These are phyloP conservation scores for Menura novaehollandiae DNA, from an alignment of 2,113 vertebrate genomes.

Conservation along the genomic window DNA sequence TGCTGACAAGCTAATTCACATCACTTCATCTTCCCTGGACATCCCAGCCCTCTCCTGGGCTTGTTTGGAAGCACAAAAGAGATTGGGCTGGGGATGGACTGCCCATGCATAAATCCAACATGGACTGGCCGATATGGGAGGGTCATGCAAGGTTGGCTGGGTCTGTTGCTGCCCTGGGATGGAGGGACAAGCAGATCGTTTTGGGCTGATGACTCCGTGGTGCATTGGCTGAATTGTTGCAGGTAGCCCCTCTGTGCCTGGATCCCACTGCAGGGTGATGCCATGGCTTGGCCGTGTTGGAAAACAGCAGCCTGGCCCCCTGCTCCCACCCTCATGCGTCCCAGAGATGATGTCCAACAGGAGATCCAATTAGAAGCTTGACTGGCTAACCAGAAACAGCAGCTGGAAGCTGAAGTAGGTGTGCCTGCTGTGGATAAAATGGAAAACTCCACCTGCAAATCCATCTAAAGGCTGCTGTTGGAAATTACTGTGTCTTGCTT, in stretches of 20 bases:
- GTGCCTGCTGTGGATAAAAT: slow-evolving; percentile 11
- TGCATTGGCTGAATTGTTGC: background rate
- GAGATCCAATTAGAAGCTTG: slow-evolving; percentile 26
- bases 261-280: background rate
- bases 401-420: background rate
- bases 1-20: background rate
- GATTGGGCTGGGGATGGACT: background rate
- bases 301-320: background rate
- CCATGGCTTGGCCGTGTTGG: background rate
- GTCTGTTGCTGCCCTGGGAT: background rate
- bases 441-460: slow-evolving; percentile 2
- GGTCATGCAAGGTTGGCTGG: background rate
- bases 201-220: background rate
- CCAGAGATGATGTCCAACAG: slow-evolving; percentile 1
- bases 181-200: background rate
- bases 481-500: background rate
- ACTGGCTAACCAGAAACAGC: slow-evolving; percentile 17
- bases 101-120: background rate
- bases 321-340: background rate
- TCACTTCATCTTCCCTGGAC: background rate
- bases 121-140: background rate
- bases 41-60: background rate
- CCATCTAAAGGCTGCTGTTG: background rate
- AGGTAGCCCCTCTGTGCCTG: background rate
- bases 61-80: background rate